Base-by-base conservation (phyloP, 1,140 invertebrate genomes). In the Ceratitis capitata region DNA sequence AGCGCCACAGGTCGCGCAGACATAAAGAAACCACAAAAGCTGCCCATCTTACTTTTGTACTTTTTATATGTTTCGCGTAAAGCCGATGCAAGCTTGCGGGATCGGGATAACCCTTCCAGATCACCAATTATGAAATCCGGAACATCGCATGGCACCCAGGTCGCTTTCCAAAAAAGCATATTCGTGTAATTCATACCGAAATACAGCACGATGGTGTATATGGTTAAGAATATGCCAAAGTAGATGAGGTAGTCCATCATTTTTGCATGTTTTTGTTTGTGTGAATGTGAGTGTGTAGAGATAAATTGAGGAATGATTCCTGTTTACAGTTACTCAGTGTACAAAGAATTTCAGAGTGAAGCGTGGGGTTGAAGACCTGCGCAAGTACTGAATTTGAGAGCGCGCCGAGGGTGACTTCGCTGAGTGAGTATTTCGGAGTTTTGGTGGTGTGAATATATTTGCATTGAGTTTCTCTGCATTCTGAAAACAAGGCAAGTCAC, bases 11-110 rank as follows among this genome's bases (percentile, higher is more conserved):
- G 87, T 19, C 42, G 47, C 45, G 87, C 14, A 1, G 87, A 82
- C 32, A 87, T 86, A 49, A 87, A 89, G 10, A 86, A 45, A 0
- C 89, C 89, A 4, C 85, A 47, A 64, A 87, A 84, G 2, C 87
- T 87, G n/a, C 69, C 87, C 16, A 32, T 49, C 29, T 86, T 49
- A 35, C n/a, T 3, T 82, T 92, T 92, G 49, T 85, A 88, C 29
- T 42, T 82, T 3, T 45, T n/a, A 26, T 89, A 88, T 0, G 86
- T 53, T n/a, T 85, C 78, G 35, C 85, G 82, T 1, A 88, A 6
- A 12, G 88, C 47, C 39, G 87, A 45, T 23, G 85, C 86, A n/a
- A 86, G 85, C 19, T 87, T 86, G 9, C 83, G 53, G 2, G 85
- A 87, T 0, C 85, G 47, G 7, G 84, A 49, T 84, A 88, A 86